phyloP scores from a whole-genome alignment of 1,140 invertebrate species.

The Pseudomyrmex sp. region DNA sequence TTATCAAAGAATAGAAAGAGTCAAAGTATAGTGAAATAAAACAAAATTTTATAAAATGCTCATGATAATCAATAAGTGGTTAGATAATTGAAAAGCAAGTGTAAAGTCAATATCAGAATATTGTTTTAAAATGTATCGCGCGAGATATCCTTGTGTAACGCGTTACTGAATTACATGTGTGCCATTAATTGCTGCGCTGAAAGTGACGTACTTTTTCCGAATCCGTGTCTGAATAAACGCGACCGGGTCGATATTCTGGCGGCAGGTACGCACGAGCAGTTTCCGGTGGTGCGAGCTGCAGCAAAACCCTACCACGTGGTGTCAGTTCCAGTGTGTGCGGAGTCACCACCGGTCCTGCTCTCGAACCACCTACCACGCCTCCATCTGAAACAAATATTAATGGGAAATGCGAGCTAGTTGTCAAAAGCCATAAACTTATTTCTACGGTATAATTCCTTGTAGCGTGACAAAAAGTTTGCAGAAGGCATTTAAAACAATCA shows the following conservation, averaged over 20 bases:
- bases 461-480: background rate
- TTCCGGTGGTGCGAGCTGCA: conserved; percentile 83
- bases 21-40: background rate
- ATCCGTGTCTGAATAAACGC: conserved; percentile 86
- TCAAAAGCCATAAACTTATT: conserved; percentile 4
- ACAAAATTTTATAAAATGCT: background rate
- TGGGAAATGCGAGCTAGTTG: conserved; percentile 5
- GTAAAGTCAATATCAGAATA: background rate
- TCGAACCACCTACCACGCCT: conserved; percentile 84
- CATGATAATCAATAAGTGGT: background rate
- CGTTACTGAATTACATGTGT: conserved; percentile 28
- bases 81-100: background rate
- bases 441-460: background rate
- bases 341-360: conserved; percentile 85
- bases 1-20: background rate
- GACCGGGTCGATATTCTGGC: conserved; percentile 86
- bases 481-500: background rate
- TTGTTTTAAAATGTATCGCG: background rate
- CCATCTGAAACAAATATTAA: conserved; percentile 85
- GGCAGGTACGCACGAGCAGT: conserved; percentile 86
- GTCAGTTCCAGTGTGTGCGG: conserved; percentile 86
- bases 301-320: conserved; percentile 84
- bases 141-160: background rate
- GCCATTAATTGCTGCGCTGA: conserved; percentile 23
- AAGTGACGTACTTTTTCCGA: conserved; percentile 84